Evolutionary conservation across 2,797 vertebrate species (phyloP).

Genomic region (Melanotaenia boesemani): DNA sequence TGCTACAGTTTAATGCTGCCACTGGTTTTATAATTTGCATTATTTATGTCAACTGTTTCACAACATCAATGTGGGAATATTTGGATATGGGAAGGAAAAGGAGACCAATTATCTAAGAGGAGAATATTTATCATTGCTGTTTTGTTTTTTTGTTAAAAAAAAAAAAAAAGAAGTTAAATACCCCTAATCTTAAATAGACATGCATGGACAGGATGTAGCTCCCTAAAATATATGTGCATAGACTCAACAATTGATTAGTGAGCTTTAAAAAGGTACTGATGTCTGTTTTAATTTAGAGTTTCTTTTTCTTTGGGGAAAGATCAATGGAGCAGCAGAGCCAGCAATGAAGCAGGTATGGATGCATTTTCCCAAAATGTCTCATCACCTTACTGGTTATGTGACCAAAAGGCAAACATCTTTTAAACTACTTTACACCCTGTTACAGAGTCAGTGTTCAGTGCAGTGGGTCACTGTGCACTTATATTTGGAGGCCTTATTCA

Average conservation of each 20-base stretch:
- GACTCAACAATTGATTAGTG: neutral
- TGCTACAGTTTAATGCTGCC: neutral
- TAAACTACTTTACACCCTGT: neutral
- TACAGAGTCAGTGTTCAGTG: constrained; percentile 37
- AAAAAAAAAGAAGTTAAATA: neutral
- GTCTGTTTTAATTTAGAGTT: neutral
- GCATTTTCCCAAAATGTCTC: neutral
- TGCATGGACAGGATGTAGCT: neutral
- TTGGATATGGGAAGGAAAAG: neutral
- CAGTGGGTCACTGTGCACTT: constrained; percentile 33
- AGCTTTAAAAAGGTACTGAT: neutral
- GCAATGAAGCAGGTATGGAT: neutral
- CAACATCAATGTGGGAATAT: neutral
- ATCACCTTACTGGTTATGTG: constrained; percentile 22
- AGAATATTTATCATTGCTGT: neutral
- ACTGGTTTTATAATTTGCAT: neutral
- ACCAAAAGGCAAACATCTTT: constrained; percentile 17
- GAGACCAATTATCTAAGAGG: neutral
- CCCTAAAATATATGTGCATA: neutral
- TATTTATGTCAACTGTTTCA: neutral
- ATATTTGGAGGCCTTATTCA: constrained; percentile 18
- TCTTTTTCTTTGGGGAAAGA: neutral
- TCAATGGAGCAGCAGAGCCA: neutral
- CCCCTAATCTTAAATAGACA: neutral
- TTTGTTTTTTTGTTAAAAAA: no score